Conservation (phyloP, 2,888 invertebrate species). For the Lydus trimaculatus region DNA sequence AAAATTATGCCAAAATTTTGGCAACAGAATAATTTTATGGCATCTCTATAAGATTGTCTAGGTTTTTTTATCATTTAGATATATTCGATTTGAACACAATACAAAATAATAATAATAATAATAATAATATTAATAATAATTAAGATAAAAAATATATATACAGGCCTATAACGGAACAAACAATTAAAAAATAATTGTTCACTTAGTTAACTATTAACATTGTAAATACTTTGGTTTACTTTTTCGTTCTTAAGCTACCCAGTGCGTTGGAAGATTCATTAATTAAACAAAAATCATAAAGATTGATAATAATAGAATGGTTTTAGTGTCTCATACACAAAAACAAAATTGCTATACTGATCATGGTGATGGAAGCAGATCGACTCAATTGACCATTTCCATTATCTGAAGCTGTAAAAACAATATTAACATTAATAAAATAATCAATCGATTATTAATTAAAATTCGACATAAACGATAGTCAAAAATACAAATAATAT, state of each 20-base stretch:
- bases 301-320: conserved; percentile 6
- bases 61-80: conserved; percentile 9
- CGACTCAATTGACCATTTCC: conserved; percentile 25
- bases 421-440: conserved; percentile 11
- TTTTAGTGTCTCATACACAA: conserved; percentile 39
- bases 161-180: conserved; percentile 21
- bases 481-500: background rate
- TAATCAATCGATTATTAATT: background rate
- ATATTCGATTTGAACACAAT: conserved; percentile 34
- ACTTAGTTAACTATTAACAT: conserved; percentile 36
- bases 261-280: conserved; percentile 48
- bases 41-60: conserved; percentile 26
- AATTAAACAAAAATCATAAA: conserved; percentile 13
- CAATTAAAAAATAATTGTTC: conserved; percentile 27
- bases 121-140: conserved; percentile 15
- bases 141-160: conserved; percentile 16
- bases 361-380: conserved; percentile 36
- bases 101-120: conserved; percentile 30
- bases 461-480: background rate
- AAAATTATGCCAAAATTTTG: conserved; percentile 17
- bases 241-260: conserved; percentile 50
- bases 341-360: conserved; percentile 42
- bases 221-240: conserved; percentile 50
- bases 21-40: conserved; percentile 16
- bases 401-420: conserved; percentile 38